Evolutionary conservation across 2,888 invertebrate species (phyloP).

Genomic region (Linnaemya tessellans): DNA sequence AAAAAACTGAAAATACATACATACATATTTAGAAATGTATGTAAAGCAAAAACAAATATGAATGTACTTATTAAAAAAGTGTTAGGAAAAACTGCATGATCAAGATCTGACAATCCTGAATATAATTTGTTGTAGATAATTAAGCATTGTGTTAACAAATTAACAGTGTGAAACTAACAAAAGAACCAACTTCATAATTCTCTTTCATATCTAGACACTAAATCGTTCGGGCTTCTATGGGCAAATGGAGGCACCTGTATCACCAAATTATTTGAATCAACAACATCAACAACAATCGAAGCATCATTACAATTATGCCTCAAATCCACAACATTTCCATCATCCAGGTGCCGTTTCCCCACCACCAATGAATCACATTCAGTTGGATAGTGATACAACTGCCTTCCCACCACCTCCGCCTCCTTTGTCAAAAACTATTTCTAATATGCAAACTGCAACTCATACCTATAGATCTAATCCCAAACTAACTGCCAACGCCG

Average conservation of each 20-base stretch:
- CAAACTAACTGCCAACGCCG: conserved; percentile 83
- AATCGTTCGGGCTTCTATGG: conserved; percentile 79
- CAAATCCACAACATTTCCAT: conserved; percentile 82
- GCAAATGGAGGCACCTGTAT: conserved; percentile 78
- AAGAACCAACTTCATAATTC: conserved; percentile 44
- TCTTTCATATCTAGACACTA: conserved; percentile 77
- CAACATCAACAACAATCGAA: conserved; percentile 76
- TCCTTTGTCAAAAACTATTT: conserved; percentile 81
- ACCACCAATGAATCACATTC: conserved; percentile 77
- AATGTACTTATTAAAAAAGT: no score
- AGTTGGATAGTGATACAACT: conserved; percentile 76
- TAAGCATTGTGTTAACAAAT: conserved; percentile 52
- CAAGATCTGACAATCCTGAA: no score
- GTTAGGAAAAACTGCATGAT: no score
- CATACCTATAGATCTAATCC: conserved; percentile 82
- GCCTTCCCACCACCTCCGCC: conserved; percentile 82
- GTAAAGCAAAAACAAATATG: no score
- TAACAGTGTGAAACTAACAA: conserved; percentile 67
- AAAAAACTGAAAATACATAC: no score
- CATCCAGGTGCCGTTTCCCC: conserved; percentile 83
- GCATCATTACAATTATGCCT: conserved; percentile 79
- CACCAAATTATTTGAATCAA: conserved; percentile 79
- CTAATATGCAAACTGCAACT: conserved; percentile 82
- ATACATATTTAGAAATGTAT: no score
- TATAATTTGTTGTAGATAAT: conserved; percentile 6